Percentiles rank a stretch among this genome's conserved stretches.
Evolutionary conservation across 2,888 invertebrate genomes (phyloP).

Genomic region (Neoascia interrupta): DNA sequence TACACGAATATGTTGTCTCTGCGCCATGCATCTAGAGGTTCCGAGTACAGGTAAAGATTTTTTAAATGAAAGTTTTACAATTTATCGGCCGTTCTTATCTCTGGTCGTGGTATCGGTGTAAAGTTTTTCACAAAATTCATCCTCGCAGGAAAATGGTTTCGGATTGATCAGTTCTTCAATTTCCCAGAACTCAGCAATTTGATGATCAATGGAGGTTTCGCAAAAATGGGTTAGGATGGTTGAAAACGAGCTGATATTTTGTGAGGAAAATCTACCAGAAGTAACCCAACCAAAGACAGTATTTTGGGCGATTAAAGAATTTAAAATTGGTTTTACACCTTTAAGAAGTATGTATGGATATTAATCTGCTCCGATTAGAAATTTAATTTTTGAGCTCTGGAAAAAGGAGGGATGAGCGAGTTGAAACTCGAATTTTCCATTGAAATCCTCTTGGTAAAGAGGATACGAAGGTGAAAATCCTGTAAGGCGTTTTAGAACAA

Average conservation of each 20-base stretch:
- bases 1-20: background rate
- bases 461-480: background rate
- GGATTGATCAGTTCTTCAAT: background rate
- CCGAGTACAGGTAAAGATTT: background rate
- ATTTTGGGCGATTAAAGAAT: conserved; percentile 2
- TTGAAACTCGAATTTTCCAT: background rate
- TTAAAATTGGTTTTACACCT: background rate
- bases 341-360: conserved; percentile 7
- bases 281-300: background rate
- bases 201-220: background rate
- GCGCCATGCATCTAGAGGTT: background rate
- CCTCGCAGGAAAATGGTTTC: background rate
- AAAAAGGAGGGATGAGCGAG: conserved; percentile 15
- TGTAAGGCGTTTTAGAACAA: background rate
- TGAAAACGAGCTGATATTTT: background rate
- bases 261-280: background rate
- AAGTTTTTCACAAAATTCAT: background rate
- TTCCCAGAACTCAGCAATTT: conserved; percentile 2
- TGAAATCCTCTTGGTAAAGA: too few species aligned
- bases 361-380: conserved; percentile 8
- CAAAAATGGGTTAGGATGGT: background rate
- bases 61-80: background rate
- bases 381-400: conserved; percentile 15
- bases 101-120: background rate
- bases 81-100: background rate